Base-by-base conservation (phyloP, 2,797 vertebrate genomes). In the Pelodytes ibericus region DNA sequence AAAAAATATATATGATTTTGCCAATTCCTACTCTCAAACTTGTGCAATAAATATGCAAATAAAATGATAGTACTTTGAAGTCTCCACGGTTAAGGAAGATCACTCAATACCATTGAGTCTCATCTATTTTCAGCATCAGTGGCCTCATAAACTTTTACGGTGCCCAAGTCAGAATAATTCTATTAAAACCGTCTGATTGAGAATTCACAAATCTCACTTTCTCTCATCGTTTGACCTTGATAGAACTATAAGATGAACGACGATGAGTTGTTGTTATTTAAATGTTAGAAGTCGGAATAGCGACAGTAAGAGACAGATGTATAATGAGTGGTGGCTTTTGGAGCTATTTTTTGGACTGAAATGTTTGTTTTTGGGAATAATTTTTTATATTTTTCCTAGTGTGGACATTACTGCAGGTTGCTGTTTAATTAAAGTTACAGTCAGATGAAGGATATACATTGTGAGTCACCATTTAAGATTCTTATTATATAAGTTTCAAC, bases 151-250 rank as follows among this genome's bases (percentile, higher is more conserved):
- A 60, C 27, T 60, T 60, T 60, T 30, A 60, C 26, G 58, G 58
- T 16, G 15, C 58, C 27, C 5, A 30, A 60, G 27, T 60, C 27
- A 31, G 26, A 60, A 60, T 31, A 60, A 60, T 60, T 53, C 49
- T 53, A 53, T 53, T 53, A 53, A 22, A 0, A 53, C 49, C 8
- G n/a, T 53, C 24, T 53, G 49, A 53, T 63, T 36, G 60, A 63
- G 60, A 63, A 24, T 63, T 31, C 60, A 63, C 60, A 63, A 53
- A 63, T 63, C 31, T 33, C 6, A 36, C 31, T 63, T 63, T 53
- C 25, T 63, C 9, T 22, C 31, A 63, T 63, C 2, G 5, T 39
- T 22, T 63, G 20, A 63, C 60, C 60, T 63, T 63, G 60, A 63
- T 26, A 63, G 20, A n/a, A n/a, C n/a, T 63, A 9, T 39, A 10